phyloP scores from a whole-genome alignment of 2,113 vertebrate genomes.

The Ascaphus truei region DNA sequence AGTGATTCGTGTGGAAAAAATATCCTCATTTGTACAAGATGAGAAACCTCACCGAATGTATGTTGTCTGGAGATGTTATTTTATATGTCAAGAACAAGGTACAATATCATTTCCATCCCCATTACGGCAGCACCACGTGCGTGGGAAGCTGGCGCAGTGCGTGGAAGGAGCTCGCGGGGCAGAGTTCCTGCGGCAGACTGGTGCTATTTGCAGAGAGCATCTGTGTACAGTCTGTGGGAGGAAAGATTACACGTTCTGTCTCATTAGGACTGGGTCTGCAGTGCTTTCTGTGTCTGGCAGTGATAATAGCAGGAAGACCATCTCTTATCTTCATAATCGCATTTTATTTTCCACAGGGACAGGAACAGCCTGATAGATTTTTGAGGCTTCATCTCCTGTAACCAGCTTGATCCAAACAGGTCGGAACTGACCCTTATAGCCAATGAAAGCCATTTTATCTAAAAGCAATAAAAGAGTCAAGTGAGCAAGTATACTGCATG shows the following conservation, averaged over 20 bases:
- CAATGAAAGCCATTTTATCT: constrained; percentile 76
- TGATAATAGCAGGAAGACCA: constrained; percentile 38
- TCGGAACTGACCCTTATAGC: constrained; percentile 77
- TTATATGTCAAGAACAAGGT: background rate
- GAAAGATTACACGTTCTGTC: constrained; percentile 24
- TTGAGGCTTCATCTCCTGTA: constrained; percentile 64
- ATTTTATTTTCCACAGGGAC: constrained; percentile 75
- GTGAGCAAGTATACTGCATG: accelerated
- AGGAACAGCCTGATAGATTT: constrained; percentile 78
- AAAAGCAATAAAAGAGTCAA: constrained; percentile 11
- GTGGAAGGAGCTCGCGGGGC: background rate
- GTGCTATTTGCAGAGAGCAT: background rate
- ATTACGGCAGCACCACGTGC: background rate
- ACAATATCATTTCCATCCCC: background rate
- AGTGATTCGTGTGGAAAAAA: background rate
- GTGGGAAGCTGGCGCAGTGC: background rate
- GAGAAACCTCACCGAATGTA: background rate
- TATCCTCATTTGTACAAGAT: background rate
- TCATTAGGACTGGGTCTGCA: constrained; percentile 39
- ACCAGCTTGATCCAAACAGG: constrained; percentile 75
- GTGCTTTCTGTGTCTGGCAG: constrained; percentile 17
- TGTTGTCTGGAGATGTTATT: background rate
- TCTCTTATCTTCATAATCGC: constrained; percentile 69
- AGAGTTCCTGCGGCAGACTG: background rate
- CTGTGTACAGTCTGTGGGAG: constrained; percentile 1